A percentile compares a stretch with the other conserved stretches of the same genome.
These are phyloP conservation scores for Percopsis transmontana DNA, from an alignment of 2,113 vertebrate species.

Conservation along the genomic window DNA sequence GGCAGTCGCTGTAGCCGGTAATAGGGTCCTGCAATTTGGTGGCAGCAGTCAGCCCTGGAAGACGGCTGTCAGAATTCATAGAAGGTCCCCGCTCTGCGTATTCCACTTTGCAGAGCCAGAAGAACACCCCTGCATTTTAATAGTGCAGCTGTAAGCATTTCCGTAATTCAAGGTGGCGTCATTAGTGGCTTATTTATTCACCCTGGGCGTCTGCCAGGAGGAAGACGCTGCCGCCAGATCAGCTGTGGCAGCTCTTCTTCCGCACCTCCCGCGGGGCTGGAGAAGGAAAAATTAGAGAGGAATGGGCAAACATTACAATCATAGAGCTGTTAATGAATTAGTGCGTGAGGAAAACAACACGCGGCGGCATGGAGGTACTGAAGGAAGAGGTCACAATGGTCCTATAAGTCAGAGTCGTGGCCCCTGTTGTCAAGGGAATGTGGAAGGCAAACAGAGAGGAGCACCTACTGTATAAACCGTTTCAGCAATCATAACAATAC, in stretches of 20 bases:
- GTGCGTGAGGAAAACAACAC: conserved; percentile 57
- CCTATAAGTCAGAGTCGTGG: conserved; percentile 5
- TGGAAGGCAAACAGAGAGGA: conserved; percentile 25
- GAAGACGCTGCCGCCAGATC: conserved; percentile 61
- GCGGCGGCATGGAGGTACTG: conserved; percentile 21
- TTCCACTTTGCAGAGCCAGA: conserved; percentile 37
- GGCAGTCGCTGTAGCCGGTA: conserved; percentile 71
- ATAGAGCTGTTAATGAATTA: conserved; percentile 67
- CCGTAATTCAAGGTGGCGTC: conserved; percentile 73
- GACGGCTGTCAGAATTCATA: conserved; percentile 68
- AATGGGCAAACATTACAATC: conserved; percentile 75
- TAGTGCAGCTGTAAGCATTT: conserved; percentile 73
- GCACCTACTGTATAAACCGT: conserved; percentile 1
- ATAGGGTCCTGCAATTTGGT: conserved; percentile 70
- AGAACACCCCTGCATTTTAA: conserved; percentile 68
- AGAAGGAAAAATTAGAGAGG: conserved; percentile 66
- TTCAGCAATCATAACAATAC: not conserved
- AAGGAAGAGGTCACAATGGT: conserved; percentile 31
- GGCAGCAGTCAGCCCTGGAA: conserved; percentile 60
- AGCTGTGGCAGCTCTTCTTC: conserved; percentile 65
- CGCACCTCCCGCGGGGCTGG: conserved; percentile 59
- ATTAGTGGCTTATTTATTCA: conserved; percentile 77
- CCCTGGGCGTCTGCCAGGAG: conserved; percentile 50
- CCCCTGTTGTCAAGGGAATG: not conserved
- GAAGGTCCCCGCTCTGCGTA: conserved; percentile 36